Conservation (phyloP, 2,797 vertebrate species). For the Ibycter americanus region DNA sequence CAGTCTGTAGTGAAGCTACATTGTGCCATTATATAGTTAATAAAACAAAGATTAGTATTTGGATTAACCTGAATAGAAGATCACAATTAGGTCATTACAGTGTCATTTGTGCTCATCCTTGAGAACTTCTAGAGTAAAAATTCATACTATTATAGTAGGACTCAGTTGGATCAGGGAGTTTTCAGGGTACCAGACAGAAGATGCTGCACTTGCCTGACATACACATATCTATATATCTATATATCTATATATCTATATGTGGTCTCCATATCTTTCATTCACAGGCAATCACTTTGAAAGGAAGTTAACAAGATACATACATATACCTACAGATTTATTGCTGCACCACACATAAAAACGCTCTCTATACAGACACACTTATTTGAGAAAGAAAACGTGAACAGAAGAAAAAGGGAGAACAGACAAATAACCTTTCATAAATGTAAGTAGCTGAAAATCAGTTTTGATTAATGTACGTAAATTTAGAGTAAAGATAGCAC, state of each 20-base stretch:
- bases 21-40: neutral
- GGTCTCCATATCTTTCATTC: neutral
- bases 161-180: neutral
- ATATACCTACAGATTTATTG: neutral
- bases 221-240: neutral
- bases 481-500: neutral
- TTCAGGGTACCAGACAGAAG: neutral
- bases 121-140: neutral
- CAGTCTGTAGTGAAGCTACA: neutral
- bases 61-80: neutral
- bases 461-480: neutral
- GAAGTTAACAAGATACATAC: neutral
- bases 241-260: neutral
- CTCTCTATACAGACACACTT: neutral
- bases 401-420: neutral
- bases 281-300: neutral
- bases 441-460: neutral
- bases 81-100: neutral
- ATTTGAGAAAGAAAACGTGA: neutral
- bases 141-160: neutral
- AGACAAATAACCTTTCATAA: neutral
- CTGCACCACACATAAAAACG: neutral
- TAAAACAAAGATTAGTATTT: neutral
- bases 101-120: neutral
- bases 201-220: neutral